Evolutionary conservation across 2,113 vertebrate species (phyloP).

Genomic region (Anguilla japonica): DNA sequence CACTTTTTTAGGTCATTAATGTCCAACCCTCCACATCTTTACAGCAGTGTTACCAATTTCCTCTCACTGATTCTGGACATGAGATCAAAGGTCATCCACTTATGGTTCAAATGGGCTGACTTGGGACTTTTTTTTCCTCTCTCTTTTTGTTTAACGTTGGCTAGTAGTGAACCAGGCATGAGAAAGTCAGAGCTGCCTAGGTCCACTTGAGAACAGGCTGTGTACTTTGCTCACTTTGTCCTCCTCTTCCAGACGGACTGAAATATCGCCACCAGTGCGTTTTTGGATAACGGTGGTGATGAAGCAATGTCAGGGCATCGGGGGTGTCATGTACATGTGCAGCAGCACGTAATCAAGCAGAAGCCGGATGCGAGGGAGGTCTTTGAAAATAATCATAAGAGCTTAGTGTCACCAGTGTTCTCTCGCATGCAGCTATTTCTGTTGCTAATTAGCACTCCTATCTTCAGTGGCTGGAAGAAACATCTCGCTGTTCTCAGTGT

Average conservation of each 20-base stretch:
- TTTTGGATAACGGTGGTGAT: not conserved
- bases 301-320: not conserved
- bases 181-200: not conserved
- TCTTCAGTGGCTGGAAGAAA: not conserved
- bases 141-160: too few relatives aligned
- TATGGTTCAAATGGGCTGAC: not conserved
- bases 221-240: not conserved
- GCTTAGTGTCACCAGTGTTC: not conserved
- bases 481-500: not conserved
- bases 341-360: not conserved
- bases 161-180: not conserved
- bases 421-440: not conserved
- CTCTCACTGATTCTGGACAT: not conserved
- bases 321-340: not conserved
- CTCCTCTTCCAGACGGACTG: not conserved
- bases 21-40: too few relatives aligned
- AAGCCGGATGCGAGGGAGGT: not conserved
- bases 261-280: not conserved
- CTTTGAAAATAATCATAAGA: not conserved
- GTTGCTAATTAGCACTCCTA: not conserved
- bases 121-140: too few relatives aligned
- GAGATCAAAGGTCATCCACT: not conserved
- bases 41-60: not conserved
- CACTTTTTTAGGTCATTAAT: too few relatives aligned
- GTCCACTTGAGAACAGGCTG: not conserved